Evolutionary conservation across 2,797 vertebrate species (phyloP).

Genomic region (Rhinatrema bivittatum): DNA sequence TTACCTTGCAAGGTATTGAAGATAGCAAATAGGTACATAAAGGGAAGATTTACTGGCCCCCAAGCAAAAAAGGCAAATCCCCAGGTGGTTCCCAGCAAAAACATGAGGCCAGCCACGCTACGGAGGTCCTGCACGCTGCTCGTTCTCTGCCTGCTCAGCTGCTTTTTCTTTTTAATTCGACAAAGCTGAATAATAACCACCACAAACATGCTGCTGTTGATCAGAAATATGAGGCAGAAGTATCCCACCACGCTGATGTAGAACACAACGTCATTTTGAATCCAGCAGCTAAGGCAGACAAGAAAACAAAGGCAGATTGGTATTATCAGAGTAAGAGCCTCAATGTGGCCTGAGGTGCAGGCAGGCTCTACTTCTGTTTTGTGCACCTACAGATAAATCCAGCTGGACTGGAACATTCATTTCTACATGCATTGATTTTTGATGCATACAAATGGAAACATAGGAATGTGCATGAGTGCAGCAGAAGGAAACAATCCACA

Average conservation of each 20-base stretch:
- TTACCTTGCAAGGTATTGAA: slow-evolving; percentile 90
- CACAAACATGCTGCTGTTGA: slow-evolving; percentile 82
- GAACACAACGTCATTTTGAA: slow-evolving; percentile 69
- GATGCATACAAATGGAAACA: too few species aligned
- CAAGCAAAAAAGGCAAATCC: slow-evolving; percentile 89
- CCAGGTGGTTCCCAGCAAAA: slow-evolving; percentile 92
- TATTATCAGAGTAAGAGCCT: too few species aligned
- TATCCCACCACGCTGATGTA: slow-evolving; percentile 87
- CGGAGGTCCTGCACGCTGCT: slow-evolving; percentile 73
- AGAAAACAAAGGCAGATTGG: not conserved
- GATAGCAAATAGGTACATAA: slow-evolving; percentile 86
- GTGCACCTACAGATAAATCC: too few species aligned
- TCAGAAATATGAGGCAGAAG: slow-evolving; percentile 73
- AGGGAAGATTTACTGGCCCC: slow-evolving; percentile 71
- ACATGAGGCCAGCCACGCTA: slow-evolving; percentile 74
- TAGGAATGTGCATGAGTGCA: too few species aligned
- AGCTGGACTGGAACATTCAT: too few species aligned
- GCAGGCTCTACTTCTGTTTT: too few species aligned
- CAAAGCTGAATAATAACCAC: slow-evolving; percentile 85
- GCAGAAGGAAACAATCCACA: too few species aligned
- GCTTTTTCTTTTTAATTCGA: slow-evolving; percentile 88
- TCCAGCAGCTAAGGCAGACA: slow-evolving; percentile 77
- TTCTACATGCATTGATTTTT: too few species aligned
- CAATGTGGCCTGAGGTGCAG: too few species aligned
- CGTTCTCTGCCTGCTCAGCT: slow-evolving; percentile 76